Evolutionary conservation across 2,113 vertebrate species (phyloP).

Genomic region (Saguinus imperator): DNA sequence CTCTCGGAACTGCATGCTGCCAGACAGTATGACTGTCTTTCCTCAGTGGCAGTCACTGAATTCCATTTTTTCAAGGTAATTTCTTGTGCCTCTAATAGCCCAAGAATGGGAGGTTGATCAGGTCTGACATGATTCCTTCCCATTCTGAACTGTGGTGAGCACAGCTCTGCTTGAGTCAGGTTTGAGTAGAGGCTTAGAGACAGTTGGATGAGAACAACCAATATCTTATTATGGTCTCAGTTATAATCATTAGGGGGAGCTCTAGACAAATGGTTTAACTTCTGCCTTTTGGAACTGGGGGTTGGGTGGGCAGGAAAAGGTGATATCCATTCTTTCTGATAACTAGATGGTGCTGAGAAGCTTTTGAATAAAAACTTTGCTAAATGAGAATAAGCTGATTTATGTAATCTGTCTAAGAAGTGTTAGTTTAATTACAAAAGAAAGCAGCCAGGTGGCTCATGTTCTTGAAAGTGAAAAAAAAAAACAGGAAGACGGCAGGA

Average conservation of each 20-base stretch:
- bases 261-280: conserved; percentile 35
- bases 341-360: conserved; percentile 89
- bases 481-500: not conserved
- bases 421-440: not conserved
- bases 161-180: conserved; percentile 12
- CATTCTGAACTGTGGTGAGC: not conserved
- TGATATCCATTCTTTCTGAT: conserved; percentile 82
- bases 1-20: conserved; percentile 56
- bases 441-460: not conserved
- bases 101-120: conserved; percentile 33
- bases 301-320: conserved; percentile 45
- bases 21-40: conserved; percentile 11
- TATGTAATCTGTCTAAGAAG: conserved; percentile 32
- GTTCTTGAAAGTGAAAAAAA: not conserved
- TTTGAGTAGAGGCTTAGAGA: conserved; percentile 69
- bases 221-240: conserved; percentile 67
- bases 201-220: conserved; percentile 62
- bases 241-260: conserved; percentile 67
- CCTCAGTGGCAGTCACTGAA: conserved; percentile 33
- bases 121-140: conserved; percentile 71
- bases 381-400: conserved; percentile 76
- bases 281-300: conserved; percentile 81
- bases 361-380: conserved; percentile 89
- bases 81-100: conserved; percentile 52
- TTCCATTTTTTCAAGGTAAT: conserved; percentile 40